A percentile compares a stretch with the other conserved stretches of the same genome.
phyloP scores from a whole-genome alignment of 1,140 invertebrate genomes.

The Harlomillsia oculata region DNA sequence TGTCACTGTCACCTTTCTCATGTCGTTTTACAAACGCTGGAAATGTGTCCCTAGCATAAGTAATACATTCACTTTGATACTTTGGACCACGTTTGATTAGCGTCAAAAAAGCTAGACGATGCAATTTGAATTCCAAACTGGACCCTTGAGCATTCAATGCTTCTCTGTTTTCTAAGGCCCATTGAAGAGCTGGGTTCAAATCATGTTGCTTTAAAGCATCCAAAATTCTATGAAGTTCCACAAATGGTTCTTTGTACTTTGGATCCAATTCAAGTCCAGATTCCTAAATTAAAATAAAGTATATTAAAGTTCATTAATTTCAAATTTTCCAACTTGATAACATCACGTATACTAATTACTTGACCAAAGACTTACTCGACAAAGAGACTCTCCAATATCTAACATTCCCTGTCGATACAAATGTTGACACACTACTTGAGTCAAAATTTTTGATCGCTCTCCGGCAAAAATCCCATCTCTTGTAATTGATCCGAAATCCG shows the following conservation, averaged over 20 bases:
- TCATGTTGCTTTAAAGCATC: conserved; percentile 67
- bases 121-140: conserved; percentile 75
- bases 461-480: conserved; percentile 75
- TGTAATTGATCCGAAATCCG: conserved; percentile 79
- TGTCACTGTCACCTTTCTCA: conserved; percentile 65
- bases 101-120: conserved; percentile 61
- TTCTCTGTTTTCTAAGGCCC: conserved; percentile 56
- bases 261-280: conserved; percentile 58
- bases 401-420: conserved; percentile 87
- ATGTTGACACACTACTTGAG: conserved; percentile 94
- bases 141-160: conserved; percentile 56
- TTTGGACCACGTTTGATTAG: conserved; percentile 57
- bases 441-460: conserved; percentile 69
- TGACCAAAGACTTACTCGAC: conserved; percentile 43
- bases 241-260: conserved; percentile 67
- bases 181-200: conserved; percentile 68
- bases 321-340: not conserved
- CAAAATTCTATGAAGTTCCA: conserved; percentile 73
- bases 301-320: not conserved
- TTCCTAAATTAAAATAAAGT: conserved; percentile 48
- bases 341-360: not conserved
- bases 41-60: conserved; percentile 76
- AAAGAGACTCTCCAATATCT: conserved; percentile 74
- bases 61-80: conserved; percentile 65
- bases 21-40: conserved; percentile 69